phyloP scores from a whole-genome alignment of 1,140 invertebrate genomes.

The Hylaeus volcanicus region DNA sequence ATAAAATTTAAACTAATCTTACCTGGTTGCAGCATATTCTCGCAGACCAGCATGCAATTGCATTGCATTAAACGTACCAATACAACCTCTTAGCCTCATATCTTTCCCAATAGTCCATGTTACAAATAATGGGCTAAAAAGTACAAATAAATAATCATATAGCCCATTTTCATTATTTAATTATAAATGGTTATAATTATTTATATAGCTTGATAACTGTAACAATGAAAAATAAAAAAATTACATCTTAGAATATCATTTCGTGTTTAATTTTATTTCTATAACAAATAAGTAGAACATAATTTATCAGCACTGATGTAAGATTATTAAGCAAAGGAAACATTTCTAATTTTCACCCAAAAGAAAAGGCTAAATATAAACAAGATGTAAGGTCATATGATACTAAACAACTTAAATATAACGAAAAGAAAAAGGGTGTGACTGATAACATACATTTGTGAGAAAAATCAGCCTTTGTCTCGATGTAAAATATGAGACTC shows the following conservation, averaged over 20 bases:
- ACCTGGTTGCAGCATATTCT: slow-evolving; percentile 97
- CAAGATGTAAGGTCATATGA: not conserved
- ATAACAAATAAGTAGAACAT: not conserved
- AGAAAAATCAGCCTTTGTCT: not conserved
- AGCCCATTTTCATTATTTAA: not conserved
- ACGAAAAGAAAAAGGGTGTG: not conserved
- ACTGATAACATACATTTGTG: not conserved
- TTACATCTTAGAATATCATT: not conserved
- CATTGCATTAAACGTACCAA: slow-evolving; percentile 97
- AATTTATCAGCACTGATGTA: not conserved
- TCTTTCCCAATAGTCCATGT: slow-evolving; percentile 99
- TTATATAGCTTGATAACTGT: not conserved
- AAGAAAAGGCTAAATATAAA: not conserved
- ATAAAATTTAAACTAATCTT: slow-evolving; percentile 54
- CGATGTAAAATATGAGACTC: not conserved
- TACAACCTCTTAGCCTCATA: slow-evolving; percentile 94
- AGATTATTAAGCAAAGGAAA: not conserved
- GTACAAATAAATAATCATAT: slow-evolving; percentile 18
- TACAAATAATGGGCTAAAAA: slow-evolving; percentile 97
- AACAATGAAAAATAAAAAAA: not conserved
- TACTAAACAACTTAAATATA: not conserved
- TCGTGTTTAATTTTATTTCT: no score
- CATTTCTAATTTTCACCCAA: not conserved
- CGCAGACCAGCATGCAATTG: slow-evolving; percentile 93
- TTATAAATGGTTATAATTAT: not conserved